Evolutionary conservation across 2,113 vertebrate genomes (phyloP).

Genomic region (Zosterops pallidus): DNA sequence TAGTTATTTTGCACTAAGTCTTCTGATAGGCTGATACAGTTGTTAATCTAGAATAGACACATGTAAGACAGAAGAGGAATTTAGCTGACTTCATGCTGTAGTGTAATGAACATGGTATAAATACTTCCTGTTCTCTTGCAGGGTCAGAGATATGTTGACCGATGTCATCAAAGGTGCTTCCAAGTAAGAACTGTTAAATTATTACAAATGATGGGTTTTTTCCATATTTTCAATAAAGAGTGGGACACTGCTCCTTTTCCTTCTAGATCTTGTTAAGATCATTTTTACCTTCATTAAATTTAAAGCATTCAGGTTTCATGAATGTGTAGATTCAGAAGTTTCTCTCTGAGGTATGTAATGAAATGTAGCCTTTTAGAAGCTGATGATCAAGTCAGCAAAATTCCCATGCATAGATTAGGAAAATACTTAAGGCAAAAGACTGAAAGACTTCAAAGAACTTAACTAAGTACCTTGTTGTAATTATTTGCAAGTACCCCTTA

Average conservation of each 20-base stretch:
- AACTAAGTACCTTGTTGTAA: background rate
- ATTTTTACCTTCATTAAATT: background rate
- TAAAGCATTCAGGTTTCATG: background rate
- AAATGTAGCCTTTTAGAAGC: background rate
- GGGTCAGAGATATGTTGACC: constrained; percentile 91
- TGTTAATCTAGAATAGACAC: background rate
- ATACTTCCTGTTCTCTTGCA: constrained; percentile 57
- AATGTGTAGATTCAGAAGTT: background rate
- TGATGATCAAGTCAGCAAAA: background rate
- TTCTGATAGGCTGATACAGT: background rate
- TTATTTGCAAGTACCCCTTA: background rate
- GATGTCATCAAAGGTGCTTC: constrained; percentile 87
- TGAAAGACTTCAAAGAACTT: background rate
- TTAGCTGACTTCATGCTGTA: background rate
- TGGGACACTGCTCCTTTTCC: background rate
- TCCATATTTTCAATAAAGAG: background rate
- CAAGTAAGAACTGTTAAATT: constrained; percentile 82
- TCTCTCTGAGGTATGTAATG: background rate
- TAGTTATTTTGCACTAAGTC: background rate
- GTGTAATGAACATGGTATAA: background rate
- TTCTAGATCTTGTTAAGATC: background rate
- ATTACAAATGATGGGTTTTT: background rate
- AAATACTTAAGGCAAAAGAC: background rate
- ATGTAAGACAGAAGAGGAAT: background rate
- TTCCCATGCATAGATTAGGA: background rate